phyloP scores from a whole-genome alignment of 2,797 vertebrate genomes.

The Mus minutoides region DNA sequence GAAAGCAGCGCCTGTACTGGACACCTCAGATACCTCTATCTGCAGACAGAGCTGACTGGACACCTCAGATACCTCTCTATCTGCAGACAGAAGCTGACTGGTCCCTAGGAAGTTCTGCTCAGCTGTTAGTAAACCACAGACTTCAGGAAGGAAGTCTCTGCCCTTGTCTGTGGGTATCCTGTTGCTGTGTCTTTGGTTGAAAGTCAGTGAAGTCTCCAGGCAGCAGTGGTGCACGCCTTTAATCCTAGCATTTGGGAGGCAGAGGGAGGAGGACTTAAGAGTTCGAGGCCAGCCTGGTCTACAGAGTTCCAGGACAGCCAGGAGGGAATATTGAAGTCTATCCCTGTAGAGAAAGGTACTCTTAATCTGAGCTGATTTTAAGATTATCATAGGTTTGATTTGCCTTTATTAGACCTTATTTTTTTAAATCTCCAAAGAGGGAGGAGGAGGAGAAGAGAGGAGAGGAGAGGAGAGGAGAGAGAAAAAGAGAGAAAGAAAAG shows the following conservation, averaged over 20 bases:
- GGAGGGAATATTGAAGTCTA: neutral
- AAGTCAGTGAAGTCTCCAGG: conserved; percentile 9
- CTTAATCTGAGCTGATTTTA: neutral
- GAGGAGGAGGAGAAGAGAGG: too few relatives aligned
- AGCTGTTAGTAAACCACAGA: neutral
- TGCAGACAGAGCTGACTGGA: too few relatives aligned
- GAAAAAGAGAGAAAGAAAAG: too few relatives aligned
- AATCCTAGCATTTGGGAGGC: neutral
- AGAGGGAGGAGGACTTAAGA: neutral
- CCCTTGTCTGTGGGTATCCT: neutral
- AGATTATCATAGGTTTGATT: neutral
- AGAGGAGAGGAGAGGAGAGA: too few relatives aligned
- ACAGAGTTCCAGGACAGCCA: neutral
- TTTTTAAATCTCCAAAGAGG: neutral
- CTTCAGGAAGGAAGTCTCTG: neutral
- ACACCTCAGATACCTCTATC: neutral
- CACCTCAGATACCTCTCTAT: neutral
- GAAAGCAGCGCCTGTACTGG: neutral
- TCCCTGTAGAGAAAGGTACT: conserved; percentile 14
- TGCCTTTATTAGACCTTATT: neutral
- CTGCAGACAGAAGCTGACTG: too few relatives aligned
- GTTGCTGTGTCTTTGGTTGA: conserved; percentile 28
- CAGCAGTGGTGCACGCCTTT: neutral
- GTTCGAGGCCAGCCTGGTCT: neutral
- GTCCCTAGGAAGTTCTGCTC: neutral